Evolutionary conservation across 2,888 invertebrate genomes (phyloP), one percentile per base, ranked within the genome.

Genomic region (Acanthococcus lagerstroemiae): DNA sequence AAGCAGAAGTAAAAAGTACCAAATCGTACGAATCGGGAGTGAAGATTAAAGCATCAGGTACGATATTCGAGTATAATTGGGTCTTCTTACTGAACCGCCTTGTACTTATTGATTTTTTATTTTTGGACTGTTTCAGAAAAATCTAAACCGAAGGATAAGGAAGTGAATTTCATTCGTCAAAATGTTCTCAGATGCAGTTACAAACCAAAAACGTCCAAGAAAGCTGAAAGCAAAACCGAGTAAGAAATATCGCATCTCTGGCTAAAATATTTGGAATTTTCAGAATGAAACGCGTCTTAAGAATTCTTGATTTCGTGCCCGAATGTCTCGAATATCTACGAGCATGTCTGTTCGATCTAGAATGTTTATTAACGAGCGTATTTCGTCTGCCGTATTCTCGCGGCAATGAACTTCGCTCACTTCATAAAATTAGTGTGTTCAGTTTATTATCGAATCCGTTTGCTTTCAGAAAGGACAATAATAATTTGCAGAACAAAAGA

Each of bases 141-240:
- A 50, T 48, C 60, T 27, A 61, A 61, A 61, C 57, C 60, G 57
- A 1, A 60, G 46, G 24, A 66, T 37, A 54, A 57, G 21, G 56
- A 60, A 27, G 46, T 25, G n/a, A 65, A 65, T 55, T 65, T 65
- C 15, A 65, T 65, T 12, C 65, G 65, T 25, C 65, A 65, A 46
- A 65, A 65, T 55, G 65, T 65, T 24, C 45, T 65, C 7, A 22
- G 65, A 19, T 65, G 65, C 46, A 65, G 65, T 26, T 65, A 65
- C 45, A 65, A 27, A 27, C 7, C 37, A 4, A 55, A 45, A 48
- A 7, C 48, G 19, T 27, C 45, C 5, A 55, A 65, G 27, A 65
- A 61, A 61, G 15, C 27, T 19, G 60, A 61, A 50, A 61, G 6
- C 5, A 61, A 61, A 50, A 7, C 15, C 2, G 60, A 61, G 60